Conservation (phyloP, 2,888 invertebrate species). For the Nemurella pictetii region DNA sequence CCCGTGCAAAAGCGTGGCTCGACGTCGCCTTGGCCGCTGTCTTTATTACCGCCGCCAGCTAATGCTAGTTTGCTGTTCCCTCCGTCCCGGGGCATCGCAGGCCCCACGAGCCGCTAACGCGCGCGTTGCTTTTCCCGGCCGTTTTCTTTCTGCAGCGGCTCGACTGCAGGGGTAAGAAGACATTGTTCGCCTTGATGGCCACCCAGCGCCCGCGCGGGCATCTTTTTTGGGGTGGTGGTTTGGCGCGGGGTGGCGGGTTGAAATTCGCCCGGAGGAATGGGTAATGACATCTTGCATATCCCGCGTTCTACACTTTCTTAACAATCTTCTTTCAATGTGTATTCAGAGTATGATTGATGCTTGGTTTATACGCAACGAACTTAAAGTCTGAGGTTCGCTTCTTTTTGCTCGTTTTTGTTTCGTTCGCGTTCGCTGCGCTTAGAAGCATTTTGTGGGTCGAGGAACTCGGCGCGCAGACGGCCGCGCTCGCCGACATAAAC, state of each 20-base stretch:
- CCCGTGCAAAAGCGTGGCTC: background rate
- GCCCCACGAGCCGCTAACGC: no score
- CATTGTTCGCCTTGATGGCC: background rate
- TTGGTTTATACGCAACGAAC: slow-evolving; percentile 26
- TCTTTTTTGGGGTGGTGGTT: no score
- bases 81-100: background rate
- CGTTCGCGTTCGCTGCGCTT: background rate
- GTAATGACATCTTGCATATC: slow-evolving; percentile 27
- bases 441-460: background rate
- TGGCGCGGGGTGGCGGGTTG: background rate
- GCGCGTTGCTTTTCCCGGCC: no score
- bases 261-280: slow-evolving; percentile 2
- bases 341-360: slow-evolving; percentile 31
- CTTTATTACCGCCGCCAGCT: slow-evolving; percentile 25
- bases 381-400: slow-evolving; percentile 11
- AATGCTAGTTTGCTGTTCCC: slow-evolving; percentile 27
- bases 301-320: slow-evolving; percentile 25
- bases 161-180: background rate
- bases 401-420: background rate
- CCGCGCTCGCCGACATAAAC: background rate
- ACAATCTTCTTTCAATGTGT: slow-evolving; percentile 28
- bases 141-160: background rate
- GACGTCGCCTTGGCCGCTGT: slow-evolving; percentile 2
- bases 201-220: background rate
- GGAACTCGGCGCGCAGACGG: background rate